Evolutionary conservation across 2,888 invertebrate species (phyloP).

Genomic region (Atherix ibis): DNA sequence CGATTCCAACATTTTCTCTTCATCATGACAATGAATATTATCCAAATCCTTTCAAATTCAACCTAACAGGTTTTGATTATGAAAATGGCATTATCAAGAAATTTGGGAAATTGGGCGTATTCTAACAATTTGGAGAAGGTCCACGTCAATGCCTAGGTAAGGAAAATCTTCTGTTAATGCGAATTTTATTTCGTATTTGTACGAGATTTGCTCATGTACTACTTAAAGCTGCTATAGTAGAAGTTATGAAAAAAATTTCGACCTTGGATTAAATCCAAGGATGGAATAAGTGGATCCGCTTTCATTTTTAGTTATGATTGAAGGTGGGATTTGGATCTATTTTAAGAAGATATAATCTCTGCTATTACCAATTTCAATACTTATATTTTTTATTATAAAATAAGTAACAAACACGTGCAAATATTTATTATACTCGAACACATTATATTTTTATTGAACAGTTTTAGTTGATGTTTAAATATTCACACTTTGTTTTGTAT

Average conservation of each 20-base stretch:
- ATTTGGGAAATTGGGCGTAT: conserved; percentile 18
- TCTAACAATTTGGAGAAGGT: conserved; percentile 31
- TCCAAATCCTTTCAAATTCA: conserved; percentile 35
- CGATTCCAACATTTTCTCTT: conserved; percentile 18
- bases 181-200: background rate
- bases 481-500: no score
- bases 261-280: no score
- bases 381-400: no score
- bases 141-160: conserved; percentile 29
- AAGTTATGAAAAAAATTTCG: background rate
- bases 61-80: conserved; percentile 35
- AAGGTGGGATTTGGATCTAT: background rate
- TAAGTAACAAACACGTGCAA: no score
- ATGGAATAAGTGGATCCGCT: no score
- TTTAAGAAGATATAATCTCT: no score
- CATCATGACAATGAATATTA: conserved; percentile 35
- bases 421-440: no score
- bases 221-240: background rate
- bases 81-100: conserved; percentile 19
- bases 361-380: no score
- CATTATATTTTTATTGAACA: no score
- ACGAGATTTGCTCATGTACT: background rate
- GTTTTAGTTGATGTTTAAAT: no score
- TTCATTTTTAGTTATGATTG: background rate
- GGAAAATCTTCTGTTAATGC: background rate